Base-by-base conservation (phyloP, 2,797 vertebrate genomes). In the Sciurus vulgaris region DNA sequence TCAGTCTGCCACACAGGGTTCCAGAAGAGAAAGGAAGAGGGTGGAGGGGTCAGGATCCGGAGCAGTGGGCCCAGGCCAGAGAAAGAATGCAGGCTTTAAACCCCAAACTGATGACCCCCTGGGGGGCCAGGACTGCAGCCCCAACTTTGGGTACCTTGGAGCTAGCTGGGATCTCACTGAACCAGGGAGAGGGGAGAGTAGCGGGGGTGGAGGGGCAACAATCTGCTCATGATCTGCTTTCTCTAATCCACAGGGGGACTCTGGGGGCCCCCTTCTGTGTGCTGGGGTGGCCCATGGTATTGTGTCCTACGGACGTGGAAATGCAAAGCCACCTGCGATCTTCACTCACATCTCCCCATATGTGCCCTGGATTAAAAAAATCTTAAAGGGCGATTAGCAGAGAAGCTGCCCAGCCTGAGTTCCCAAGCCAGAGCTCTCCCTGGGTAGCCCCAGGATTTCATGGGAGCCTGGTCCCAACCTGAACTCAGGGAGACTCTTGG, bases 251-350 rank as follows among this genome's bases (percentile, higher is more conserved):
- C 84, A 93, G 92, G 88, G 93, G 7, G 91, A 97, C 63, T 95
- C 95, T 33, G 95, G 95, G 14, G 92, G 85, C 1, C 92, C 95
- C 17, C 78, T 96, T 8, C 11, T 96, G 51, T 96, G 92, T 87
- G 77, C 67, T 44, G 85, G 85, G 8, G 81, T 97, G 33, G 90
- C 96, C 67, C 95, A 92, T 2, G 90, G 88, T 7, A 59, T 96
- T 47, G 67, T 95, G 35, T 95, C 94, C 54, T 51, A 94, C 2
- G 69, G 72, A 69, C 2, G 0, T 38, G 0, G 0, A 0, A 2
- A 84, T 18, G 86, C 79, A 30, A 49, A 67, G 35, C 91, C 85
- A 5, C 94, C 94, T 14, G 35, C 35, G 2, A 5, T 95, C 90
- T 96, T 92, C 77, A 96, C 90, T 47, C 24, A 15, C 38, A 81